Percentiles rank a stretch among this genome's conserved stretches.
Evolutionary conservation across 2,797 vertebrate genomes (phyloP).

Genomic region (Helarctos malayanus): DNA sequence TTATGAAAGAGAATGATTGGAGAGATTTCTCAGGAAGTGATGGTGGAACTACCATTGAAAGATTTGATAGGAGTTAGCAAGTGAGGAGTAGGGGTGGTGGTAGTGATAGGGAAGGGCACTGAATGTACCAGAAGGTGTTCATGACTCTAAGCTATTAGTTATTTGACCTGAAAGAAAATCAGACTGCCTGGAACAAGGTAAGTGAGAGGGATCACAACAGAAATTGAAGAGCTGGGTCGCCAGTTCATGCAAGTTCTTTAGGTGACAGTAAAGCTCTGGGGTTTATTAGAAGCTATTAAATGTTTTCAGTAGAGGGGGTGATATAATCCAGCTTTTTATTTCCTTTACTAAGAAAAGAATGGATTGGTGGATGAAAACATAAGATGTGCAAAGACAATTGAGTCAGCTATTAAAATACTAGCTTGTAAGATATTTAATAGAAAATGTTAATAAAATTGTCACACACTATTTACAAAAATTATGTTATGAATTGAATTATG

Average conservation of each 20-base stretch:
- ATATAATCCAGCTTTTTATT: not conserved
- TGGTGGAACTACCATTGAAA: not conserved
- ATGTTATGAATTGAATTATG: not conserved
- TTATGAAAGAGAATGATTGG: not conserved
- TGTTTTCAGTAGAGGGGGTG: not conserved
- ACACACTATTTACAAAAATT: not conserved
- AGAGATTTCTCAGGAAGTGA: not conserved
- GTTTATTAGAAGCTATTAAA: not conserved
- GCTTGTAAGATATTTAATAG: not conserved
- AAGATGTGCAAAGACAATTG: not conserved
- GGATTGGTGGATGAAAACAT: not conserved
- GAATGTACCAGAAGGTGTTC: not conserved
- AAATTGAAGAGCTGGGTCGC: not conserved
- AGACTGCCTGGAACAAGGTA: not conserved
- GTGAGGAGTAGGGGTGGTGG: not conserved
- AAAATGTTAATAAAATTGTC: not conserved
- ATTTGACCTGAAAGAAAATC: not conserved
- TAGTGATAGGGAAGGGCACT: not conserved
- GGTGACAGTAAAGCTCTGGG: not conserved
- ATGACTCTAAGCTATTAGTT: not conserved
- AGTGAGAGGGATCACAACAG: not conserved
- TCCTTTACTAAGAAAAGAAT: not conserved
- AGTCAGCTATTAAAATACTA: not conserved
- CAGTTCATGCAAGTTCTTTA: not conserved
- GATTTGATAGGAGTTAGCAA: fast-evolving